Evolutionary conservation across 2,113 vertebrate species (phyloP).

Genomic region (Channa maculata): DNA sequence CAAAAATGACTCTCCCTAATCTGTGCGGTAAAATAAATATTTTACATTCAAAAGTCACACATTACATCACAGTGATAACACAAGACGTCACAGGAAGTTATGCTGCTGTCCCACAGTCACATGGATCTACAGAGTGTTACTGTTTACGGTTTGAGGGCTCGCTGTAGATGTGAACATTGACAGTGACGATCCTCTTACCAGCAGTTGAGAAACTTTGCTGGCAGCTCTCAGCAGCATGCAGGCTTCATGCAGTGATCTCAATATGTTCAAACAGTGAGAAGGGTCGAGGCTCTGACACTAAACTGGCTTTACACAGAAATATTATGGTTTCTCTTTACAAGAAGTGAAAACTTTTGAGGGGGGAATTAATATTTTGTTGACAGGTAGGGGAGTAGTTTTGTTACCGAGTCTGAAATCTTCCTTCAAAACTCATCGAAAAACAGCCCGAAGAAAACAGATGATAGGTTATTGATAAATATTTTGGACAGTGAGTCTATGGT

Average conservation of each 20-base stretch:
- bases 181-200: conserved; percentile 23
- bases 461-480: background rate
- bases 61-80: background rate
- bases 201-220: conserved; percentile 37
- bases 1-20: background rate
- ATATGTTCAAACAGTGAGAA: conserved; percentile 29
- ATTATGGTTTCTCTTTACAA: background rate
- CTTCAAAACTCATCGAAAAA: background rate
- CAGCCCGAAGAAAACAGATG: background rate
- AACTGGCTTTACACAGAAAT: background rate
- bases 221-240: background rate
- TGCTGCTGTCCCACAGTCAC: background rate
- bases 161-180: conserved; percentile 9
- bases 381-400: background rate
- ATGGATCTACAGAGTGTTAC: conserved; percentile 8
- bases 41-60: conserved; percentile 25
- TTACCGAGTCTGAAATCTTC: conserved; percentile 2
- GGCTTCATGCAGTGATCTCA: conserved; percentile 9
- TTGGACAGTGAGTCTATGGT: background rate
- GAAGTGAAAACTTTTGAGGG: conserved; percentile 6
- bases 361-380: conserved; percentile 9
- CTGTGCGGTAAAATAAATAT: conserved; percentile 6
- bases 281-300: background rate
- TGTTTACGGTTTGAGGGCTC: background rate
- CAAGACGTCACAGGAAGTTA: conserved; percentile 19